A percentile compares a stretch with the other conserved stretches of the same genome.
Conservation (phyloP, 2,888 invertebrate species). For the Tinea pellionella region DNA sequence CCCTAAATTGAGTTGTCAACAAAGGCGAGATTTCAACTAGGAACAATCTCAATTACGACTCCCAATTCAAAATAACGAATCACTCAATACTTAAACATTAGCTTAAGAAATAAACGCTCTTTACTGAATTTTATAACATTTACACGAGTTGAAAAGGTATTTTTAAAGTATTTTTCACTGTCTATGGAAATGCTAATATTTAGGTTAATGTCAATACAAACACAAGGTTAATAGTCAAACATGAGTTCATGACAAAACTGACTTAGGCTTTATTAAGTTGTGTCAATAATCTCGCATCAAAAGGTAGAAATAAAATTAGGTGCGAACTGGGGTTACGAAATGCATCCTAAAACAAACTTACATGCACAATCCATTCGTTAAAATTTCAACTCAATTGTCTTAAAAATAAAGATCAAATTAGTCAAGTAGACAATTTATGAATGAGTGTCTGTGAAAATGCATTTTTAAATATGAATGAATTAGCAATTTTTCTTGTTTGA, state of each 20-base stretch:
- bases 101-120: too few species aligned
- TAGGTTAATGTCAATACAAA: neutral
- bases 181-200: neutral
- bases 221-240: neutral
- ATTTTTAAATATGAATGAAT: neutral
- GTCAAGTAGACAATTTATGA: neutral
- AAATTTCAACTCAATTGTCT: neutral
- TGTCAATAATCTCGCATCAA: neutral
- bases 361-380: neutral
- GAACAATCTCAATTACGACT: too few species aligned
- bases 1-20: too few species aligned
- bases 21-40: too few species aligned
- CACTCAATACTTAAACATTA: too few species aligned
- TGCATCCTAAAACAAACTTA: neutral
- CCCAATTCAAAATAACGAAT: too few species aligned
- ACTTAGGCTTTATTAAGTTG: neutral
- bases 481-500: neutral
- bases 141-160: neutral
- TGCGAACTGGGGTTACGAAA: constrained; percentile 3
- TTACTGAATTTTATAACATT: too few species aligned
- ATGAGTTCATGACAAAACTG: neutral
- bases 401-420: neutral
- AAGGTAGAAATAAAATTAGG: constrained; percentile 4
- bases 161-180: neutral
- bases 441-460: neutral